Evolutionary conservation across 2,888 invertebrate genomes (phyloP).

Genomic region (Aspidapion aeneum): DNA sequence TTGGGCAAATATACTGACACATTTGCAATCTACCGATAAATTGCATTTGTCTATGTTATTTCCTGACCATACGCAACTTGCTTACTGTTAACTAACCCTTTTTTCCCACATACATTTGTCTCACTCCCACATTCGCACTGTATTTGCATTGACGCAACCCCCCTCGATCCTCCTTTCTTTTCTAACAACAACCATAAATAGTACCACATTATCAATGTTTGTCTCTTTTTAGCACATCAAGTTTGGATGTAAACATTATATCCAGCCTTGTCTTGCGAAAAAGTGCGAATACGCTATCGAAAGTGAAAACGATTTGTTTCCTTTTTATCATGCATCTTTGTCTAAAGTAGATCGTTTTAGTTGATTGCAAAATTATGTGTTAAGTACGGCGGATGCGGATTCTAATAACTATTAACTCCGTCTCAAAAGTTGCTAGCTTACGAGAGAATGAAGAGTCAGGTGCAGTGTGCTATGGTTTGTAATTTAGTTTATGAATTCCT

Average conservation of each 20-base stretch:
- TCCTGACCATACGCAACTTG: conserved; percentile 46
- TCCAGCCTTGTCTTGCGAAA: background rate
- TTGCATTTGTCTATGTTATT: background rate
- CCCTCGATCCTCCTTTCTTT: background rate
- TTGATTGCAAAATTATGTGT: background rate
- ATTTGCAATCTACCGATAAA: background rate
- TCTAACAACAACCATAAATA: background rate
- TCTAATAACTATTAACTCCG: too few relatives aligned
- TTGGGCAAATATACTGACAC: background rate
- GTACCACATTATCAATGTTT: background rate
- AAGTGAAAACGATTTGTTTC: background rate
- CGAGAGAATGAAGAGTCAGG: too few relatives aligned
- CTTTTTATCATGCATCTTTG: background rate
- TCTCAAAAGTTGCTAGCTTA: too few relatives aligned
- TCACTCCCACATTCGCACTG: background rate
- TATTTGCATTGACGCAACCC: background rate
- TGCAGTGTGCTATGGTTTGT: too few relatives aligned
- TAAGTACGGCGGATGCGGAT: background rate
- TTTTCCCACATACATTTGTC: background rate
- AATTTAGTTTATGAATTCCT: too few relatives aligned
- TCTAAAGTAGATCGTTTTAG: background rate
- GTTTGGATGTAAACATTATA: background rate
- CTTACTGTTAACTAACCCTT: conserved; percentile 26
- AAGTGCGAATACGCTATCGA: background rate
- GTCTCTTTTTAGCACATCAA: background rate